These are phyloP conservation scores for Catharus fuscescens DNA, from an alignment of 2,113 vertebrate species.

Conservation along the genomic window DNA sequence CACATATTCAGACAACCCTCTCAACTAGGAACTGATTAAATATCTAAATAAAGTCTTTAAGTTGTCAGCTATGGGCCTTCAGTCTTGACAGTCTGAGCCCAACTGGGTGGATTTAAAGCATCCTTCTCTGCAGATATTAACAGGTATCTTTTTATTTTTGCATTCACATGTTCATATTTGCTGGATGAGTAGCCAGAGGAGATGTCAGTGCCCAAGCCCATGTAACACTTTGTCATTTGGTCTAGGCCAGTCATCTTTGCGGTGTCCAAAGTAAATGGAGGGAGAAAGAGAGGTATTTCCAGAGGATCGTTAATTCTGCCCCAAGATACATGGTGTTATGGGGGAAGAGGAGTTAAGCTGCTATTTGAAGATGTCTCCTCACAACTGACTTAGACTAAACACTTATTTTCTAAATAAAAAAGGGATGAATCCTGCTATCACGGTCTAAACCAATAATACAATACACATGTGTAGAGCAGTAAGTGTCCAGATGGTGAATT, in stretches of 20 bases:
- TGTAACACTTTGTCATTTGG: background rate
- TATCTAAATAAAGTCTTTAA: background rate
- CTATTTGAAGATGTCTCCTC: background rate
- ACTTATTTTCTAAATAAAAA: background rate
- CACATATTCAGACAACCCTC: background rate
- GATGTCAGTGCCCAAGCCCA: background rate
- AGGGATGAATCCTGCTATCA: background rate
- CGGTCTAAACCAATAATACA: background rate
- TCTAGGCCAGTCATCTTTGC: background rate
- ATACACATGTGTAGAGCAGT: background rate
- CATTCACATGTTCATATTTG: background rate
- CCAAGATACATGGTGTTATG: background rate
- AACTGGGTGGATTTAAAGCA: background rate
- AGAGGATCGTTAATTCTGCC: background rate
- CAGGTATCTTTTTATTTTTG: background rate
- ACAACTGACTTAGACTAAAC: background rate
- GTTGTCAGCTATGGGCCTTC: background rate
- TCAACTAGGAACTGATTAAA: background rate
- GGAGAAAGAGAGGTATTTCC: background rate
- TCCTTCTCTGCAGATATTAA: background rate
- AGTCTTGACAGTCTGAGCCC: background rate
- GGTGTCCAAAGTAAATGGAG: background rate
- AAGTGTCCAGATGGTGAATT: constrained; percentile 32
- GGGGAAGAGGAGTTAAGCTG: background rate
- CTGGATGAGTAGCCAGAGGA: background rate